phyloP scores from a whole-genome alignment of 1,140 invertebrate genomes.

The Choristoneura fumiferana region DNA sequence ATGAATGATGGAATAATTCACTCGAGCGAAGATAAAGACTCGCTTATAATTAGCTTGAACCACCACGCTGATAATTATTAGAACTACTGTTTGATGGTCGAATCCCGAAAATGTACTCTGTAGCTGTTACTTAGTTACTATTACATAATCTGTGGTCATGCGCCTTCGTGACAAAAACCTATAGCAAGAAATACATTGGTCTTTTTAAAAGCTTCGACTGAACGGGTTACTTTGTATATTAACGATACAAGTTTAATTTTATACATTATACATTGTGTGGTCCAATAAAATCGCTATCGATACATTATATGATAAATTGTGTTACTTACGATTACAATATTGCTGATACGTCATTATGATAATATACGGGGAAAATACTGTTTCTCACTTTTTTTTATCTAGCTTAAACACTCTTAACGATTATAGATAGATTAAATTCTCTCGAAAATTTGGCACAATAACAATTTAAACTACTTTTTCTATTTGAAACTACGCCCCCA shows the following conservation, averaged over 20 bases:
- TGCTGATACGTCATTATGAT: slow-evolving; percentile 34
- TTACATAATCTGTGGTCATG: too few species aligned
- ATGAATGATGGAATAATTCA: too few species aligned
- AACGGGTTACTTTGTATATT: too few species aligned
- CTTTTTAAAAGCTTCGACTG: too few species aligned
- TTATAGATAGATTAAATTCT: slow-evolving; percentile 54
- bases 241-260: not conserved
- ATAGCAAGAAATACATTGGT: too few species aligned
- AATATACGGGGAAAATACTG: slow-evolving; percentile 34
- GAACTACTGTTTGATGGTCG: too few species aligned
- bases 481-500: slow-evolving; percentile 41
- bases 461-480: slow-evolving; percentile 32
- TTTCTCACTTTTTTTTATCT: slow-evolving; percentile 27
- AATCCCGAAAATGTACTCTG: too few species aligned
- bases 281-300: slow-evolving; percentile 24
- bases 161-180: too few species aligned
- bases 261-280: slow-evolving; percentile 19
- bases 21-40: too few species aligned
- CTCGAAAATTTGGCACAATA: slow-evolving; percentile 67
- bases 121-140: too few species aligned
- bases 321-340: slow-evolving; percentile 32
- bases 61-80: too few species aligned
- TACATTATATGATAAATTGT: slow-evolving; percentile 21
- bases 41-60: too few species aligned
- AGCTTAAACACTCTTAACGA: slow-evolving; percentile 32